These are phyloP conservation scores for Hirundo rustica DNA, from an alignment of 2,797 vertebrate species.

Conservation along the genomic window DNA sequence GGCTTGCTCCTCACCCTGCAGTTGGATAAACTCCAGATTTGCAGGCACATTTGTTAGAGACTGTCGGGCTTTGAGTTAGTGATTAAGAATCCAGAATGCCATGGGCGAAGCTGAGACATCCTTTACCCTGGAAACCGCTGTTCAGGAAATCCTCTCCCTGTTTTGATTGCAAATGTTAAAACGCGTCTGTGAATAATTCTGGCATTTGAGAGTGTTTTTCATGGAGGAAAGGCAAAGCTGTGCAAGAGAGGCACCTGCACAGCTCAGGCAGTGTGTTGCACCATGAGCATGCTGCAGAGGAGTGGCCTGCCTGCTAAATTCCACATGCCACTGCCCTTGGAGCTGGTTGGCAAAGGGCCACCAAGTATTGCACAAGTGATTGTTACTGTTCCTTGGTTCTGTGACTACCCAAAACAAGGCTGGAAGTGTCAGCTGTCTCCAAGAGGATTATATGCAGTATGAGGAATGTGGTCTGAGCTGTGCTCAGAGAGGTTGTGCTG, in stretches of 20 bases:
- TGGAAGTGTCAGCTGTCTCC: background rate
- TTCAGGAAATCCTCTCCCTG: slow-evolving; percentile 9
- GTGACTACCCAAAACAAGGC: background rate
- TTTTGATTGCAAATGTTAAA: background rate
- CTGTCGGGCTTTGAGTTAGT: background rate
- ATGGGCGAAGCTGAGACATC: background rate
- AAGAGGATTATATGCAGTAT: background rate
- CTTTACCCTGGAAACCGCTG: background rate
- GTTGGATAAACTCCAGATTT: background rate
- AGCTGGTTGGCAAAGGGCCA: background rate
- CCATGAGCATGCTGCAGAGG: fast-evolving
- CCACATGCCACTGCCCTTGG: background rate
- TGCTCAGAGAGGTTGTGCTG: background rate
- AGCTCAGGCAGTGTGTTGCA: fast-evolving
- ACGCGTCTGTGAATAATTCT: background rate
- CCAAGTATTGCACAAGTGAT: background rate
- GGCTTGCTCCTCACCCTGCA: background rate
- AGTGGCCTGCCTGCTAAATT: background rate
- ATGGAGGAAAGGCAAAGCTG: background rate
- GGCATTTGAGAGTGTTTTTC: background rate
- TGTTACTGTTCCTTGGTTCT: background rate
- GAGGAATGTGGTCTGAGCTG: background rate
- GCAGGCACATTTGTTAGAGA: background rate
- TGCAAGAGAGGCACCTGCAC: fast-evolving
- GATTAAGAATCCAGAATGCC: background rate